Evolutionary conservation across 2,888 invertebrate species (phyloP), one percentile per base, ranked within the genome.

Genomic region (Blera fallax): DNA sequence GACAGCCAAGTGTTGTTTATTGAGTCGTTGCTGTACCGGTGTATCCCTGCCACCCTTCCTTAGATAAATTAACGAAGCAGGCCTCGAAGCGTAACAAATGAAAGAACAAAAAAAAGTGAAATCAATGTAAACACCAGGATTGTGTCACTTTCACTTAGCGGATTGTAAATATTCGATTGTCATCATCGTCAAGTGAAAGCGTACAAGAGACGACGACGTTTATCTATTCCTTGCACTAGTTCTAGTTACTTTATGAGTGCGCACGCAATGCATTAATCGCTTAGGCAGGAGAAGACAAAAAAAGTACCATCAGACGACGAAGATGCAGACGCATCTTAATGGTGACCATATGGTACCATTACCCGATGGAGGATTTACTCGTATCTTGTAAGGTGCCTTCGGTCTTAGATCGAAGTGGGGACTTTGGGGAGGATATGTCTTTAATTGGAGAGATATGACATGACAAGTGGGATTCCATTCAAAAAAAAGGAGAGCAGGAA

Each of bases 61-160:
- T 56, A 21, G n/a, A 56, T 56, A 56, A 58, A 32, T 21, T 27
- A 65, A 58, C 50, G 37, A 50, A 54, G 29, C 50, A 43, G 43
- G 43, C 56, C 10, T 43, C 43, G 11, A 8, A 34, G 8, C 10
- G 32, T 8, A 8, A 10, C 7, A 8, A 8, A 32, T 32, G 0
- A 32, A 32, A 24, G 14, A 11, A 21, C 16, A 27, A 65, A 65
- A 73, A 50, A 14, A 67, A 80, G 74, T 74, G 80, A 80, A 80
- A 84, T 80, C 74, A 73, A 69, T 80, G 76, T 81, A 79, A 64
- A 72, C 54, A 72, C 70, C 62, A 56, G 54, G 81, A 76, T 60
- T 58, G 70, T 81, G 76, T 85, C 85, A 85, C 85, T 85, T 85
- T 85, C 85, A 85, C 85, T 85, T 85, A 85, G 70, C 72, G 76